Evolutionary conservation across 2,113 vertebrate genomes (phyloP).

Genomic region (Oceanodroma tethys): DNA sequence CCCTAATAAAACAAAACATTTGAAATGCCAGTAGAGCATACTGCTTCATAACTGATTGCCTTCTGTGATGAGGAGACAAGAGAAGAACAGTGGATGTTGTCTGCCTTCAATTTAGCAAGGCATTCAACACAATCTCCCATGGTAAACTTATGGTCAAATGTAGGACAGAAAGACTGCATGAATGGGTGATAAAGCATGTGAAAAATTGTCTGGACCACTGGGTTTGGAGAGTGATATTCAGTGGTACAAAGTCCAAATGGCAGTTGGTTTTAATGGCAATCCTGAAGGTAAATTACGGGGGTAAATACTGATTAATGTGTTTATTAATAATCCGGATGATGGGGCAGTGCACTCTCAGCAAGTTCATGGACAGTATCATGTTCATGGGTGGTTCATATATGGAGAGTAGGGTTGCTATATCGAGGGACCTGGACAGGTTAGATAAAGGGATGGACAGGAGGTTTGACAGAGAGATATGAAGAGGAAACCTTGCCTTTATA

Average conservation of each 20-base stretch:
- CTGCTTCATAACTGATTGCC: neutral
- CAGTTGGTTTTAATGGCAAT: neutral
- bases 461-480: neutral
- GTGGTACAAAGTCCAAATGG: neutral
- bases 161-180: neutral
- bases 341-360: neutral
- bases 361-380: neutral
- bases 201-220: neutral
- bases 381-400: neutral
- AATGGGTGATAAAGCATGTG: neutral
- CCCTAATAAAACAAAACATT: neutral
- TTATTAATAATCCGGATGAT: neutral
- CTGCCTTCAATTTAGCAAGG: neutral
- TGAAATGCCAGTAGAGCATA: neutral
- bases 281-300: neutral
- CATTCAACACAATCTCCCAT: neutral
- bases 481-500: neutral
- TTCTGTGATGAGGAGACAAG: neutral
- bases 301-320: neutral
- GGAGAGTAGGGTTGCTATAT: neutral
- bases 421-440: neutral
- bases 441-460: neutral
- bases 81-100: neutral
- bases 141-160: neutral
- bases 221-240: neutral